These are phyloP conservation scores for Agrilus mali DNA, from an alignment of 2,888 invertebrate species.

Conservation along the genomic window DNA sequence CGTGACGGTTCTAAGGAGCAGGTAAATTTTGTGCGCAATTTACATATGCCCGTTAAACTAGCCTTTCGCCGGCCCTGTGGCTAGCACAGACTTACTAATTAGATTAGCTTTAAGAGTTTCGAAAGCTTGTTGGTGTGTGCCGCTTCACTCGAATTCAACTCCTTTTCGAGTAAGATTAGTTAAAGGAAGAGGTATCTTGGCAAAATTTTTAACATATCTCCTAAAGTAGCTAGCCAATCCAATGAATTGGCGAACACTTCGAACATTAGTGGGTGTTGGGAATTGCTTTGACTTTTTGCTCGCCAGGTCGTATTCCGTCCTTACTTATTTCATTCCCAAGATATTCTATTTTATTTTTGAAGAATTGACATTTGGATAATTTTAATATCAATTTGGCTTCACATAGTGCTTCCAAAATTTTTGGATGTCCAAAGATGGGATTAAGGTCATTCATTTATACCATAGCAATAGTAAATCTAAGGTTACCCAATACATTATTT, in stretches of 20 bases:
- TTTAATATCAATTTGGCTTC: too few relatives aligned
- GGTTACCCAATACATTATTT: too few relatives aligned
- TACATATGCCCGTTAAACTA: too few relatives aligned
- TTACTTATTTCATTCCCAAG: not conserved
- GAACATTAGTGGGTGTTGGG: constrained; percentile 5
- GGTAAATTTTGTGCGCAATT: too few relatives aligned
- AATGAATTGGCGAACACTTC: constrained; percentile 4
- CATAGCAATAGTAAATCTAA: too few relatives aligned
- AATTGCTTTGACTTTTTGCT: constrained; percentile 10
- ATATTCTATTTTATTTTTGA: too few relatives aligned
- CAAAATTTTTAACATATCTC: constrained; percentile 10
- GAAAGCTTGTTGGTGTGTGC: constrained; percentile 3
- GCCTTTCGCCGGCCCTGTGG: too few relatives aligned
- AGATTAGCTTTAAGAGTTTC: constrained; percentile 3
- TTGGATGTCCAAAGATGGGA: too few relatives aligned
- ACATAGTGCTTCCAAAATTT: too few relatives aligned
- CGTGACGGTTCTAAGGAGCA: too few relatives aligned
- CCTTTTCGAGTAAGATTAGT: constrained; percentile 5
- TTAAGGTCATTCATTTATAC: too few relatives aligned
- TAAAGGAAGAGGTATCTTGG: not conserved
- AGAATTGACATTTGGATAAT: too few relatives aligned
- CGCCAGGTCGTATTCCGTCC: constrained; percentile 6
- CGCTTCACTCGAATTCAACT: constrained; percentile 4
- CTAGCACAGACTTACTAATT: constrained; percentile 2
- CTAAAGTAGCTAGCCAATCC: constrained; percentile 7